Conservation (phyloP, 2,797 vertebrate genomes). For the Peromyscus attwateri region DNA sequence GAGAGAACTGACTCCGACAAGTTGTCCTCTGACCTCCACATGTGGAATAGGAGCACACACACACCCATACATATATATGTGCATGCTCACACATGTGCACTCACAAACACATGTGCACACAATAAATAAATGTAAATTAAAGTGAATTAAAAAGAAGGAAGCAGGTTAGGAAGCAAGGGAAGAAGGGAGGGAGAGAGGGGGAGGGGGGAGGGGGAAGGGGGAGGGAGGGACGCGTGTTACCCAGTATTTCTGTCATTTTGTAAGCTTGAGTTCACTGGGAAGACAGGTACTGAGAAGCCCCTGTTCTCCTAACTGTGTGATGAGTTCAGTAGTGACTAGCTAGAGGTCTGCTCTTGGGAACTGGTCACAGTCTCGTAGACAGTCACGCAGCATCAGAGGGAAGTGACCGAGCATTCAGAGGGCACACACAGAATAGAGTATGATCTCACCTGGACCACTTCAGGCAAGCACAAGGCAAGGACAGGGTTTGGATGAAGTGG, state of each 20-base stretch:
- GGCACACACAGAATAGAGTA: rapidly evolving
- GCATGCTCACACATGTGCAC: neutral
- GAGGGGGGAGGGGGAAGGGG: rapidly evolving
- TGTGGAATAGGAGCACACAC: neutral
- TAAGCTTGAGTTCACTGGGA: neutral
- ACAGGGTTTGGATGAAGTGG: neutral
- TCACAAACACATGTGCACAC: neutral
- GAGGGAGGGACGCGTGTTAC: neutral
- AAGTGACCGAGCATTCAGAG: neutral
- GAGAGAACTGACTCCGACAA: neutral
- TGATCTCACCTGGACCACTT: neutral
- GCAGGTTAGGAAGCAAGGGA: no score
- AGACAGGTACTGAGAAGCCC: neutral
- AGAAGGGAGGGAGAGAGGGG: no score
- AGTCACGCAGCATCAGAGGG: neutral
- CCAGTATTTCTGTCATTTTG: neutral
- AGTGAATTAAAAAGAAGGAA: neutral
- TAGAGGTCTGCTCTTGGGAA: neutral
- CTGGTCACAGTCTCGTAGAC: neutral
- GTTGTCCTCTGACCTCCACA: neutral
- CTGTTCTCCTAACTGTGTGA: neutral
- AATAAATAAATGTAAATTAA: neutral
- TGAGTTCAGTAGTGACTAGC: neutral
- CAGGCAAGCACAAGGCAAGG: neutral
- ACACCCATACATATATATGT: neutral